Base-by-base conservation (phyloP, 1,140 invertebrate species). In the Drosophila littoralis region DNA sequence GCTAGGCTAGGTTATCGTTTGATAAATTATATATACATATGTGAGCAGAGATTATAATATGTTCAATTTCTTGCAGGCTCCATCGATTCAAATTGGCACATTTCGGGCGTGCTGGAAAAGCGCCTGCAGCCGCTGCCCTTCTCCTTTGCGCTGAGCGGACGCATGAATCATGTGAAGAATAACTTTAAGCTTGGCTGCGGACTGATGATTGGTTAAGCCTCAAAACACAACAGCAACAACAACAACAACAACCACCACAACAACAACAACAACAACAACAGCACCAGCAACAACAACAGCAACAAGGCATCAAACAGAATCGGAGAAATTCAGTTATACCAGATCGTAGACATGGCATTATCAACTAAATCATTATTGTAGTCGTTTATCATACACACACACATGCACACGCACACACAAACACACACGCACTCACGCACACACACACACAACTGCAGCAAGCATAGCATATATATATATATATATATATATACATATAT, bases 71-170 rank as follows among this genome's bases (percentile, higher is more conserved):
- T 66, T 94, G 22, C 92, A 97, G 97, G 97, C 84, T 96, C 96
- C 91, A 93, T 98, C 43, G 98, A 99, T 93, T 97, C 97, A 52
- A 99, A 99, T 93, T 99, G 98, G 97, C 97, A 96, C 65, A 96
- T 99, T 38, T 97, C 97, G 61, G 98, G 97, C 1, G 97, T 98
- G 1, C 93, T 99, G 76, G 98, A 99, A 93, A 98, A 99, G 94
- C 97, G 97, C 93, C 93, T 99, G 42, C 94, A 96, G 79, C 97
- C 97, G 22, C 93, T 99, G 81, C 99, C 99, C 64, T 98, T 99
- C 92, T 97, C 97, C 2, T 96, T 99, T 81, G 95, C 96, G 7
- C 93, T 99, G 1, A 99, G 98, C 89, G 98, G 97, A 54, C 95
- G 97, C 92, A 94, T 98, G 52, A 99, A 99, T 94, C 98, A 99